Conservation (phyloP, 2,797 vertebrate species). For the Mastacembelus armatus region DNA sequence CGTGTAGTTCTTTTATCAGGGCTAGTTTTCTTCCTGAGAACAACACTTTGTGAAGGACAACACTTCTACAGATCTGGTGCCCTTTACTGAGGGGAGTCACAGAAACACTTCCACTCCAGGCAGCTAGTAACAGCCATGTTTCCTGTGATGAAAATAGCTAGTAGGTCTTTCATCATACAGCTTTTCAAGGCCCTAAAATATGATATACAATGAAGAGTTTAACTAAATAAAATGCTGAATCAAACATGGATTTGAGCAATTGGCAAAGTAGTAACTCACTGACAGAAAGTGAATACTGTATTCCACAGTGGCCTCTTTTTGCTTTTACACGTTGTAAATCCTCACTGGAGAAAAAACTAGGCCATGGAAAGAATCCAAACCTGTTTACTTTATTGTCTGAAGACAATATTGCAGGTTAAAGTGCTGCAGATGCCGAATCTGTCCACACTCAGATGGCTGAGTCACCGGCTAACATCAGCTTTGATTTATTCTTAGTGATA, state of each 20-base stretch:
- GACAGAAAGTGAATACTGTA: background rate
- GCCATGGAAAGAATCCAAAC: background rate
- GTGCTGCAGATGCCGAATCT: constrained; percentile 16
- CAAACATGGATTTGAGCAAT: background rate
- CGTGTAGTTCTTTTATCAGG: too few species aligned
- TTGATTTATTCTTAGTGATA: constrained; percentile 14
- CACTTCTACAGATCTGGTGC: too few species aligned
- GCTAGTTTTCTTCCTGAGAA: too few species aligned
- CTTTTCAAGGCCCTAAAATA: background rate
- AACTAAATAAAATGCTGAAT: background rate
- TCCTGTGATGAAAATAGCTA: constrained; percentile 19
- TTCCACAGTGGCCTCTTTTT: background rate
- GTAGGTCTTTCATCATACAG: background rate
- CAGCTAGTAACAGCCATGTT: background rate
- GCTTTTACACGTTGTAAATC: background rate
- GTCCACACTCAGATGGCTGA: background rate
- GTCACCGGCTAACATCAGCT: constrained; percentile 16
- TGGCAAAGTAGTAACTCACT: background rate
- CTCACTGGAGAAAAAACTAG: background rate
- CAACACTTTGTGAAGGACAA: too few species aligned
- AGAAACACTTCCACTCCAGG: background rate
- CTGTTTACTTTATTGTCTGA: background rate
- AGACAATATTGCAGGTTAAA: constrained; percentile 6
- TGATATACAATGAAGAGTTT: background rate
- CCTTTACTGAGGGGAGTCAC: too few species aligned